Conservation (phyloP, 2,888 invertebrate genomes). For the Ashinkailepas kermadecensis region DNA sequence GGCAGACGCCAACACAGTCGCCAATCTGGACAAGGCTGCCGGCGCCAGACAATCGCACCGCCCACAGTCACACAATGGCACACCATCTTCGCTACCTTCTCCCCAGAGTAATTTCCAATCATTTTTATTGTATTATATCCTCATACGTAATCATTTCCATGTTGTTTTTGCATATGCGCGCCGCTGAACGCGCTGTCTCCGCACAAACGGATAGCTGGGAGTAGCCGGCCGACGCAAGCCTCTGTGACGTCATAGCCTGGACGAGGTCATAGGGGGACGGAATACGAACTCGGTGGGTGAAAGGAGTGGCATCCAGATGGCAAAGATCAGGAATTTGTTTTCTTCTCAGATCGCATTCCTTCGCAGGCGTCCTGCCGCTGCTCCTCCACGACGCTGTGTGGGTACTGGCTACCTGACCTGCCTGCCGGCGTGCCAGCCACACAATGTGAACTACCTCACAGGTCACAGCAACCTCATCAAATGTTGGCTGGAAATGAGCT, state of each 20-base stretch:
- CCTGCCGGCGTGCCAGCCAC: no score
- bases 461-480: no score
- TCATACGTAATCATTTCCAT: constrained; percentile 11
- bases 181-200: not conserved
- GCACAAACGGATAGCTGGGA: not conserved
- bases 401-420: no score
- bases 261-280: not conserved
- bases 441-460: no score
- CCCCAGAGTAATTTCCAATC: constrained; percentile 18
- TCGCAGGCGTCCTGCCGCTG: no score
- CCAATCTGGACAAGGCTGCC: not conserved
- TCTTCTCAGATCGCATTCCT: no score
- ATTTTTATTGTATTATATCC: constrained; percentile 18
- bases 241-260: not conserved
- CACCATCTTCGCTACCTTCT: constrained; percentile 3
- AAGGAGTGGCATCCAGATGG: not conserved
- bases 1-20: not conserved
- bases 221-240: not conserved
- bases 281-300: no score
- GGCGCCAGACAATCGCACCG: not conserved
- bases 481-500: no score
- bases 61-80: not conserved
- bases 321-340: no score
- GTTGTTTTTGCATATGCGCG: constrained; percentile 12
- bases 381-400: no score